Evolutionary conservation across 92 coral and sea anemone genomes (phyloP), one percentile per base, ranked within the genome.

Genomic region (Chrysogorgia sp.): DNA sequence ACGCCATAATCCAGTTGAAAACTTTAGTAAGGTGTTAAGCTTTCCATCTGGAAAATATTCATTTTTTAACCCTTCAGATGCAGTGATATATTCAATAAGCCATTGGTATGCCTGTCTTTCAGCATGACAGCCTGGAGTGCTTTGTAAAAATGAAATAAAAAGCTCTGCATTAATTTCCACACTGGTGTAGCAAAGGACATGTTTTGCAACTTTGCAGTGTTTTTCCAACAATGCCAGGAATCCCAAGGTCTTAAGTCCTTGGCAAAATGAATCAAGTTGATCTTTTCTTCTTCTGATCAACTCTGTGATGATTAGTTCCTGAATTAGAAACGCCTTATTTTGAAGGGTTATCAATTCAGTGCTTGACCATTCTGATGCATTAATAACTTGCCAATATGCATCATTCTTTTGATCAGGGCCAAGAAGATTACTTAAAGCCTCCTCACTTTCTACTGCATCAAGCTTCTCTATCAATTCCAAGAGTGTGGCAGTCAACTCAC

Each of bases 1-100:
- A 55, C 14, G 40, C 76, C 58, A 69, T 33, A 47, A 69, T 40
- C 76, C 59, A 45, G 74, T 67, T 41, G 74, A 69, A 19, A 69
- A 43, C 43, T 69, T 69, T 32, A 47, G 45, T 14, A 69, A 14
- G 12, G 59, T 43, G 33, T 19, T 24, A 0, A 69, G 76, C 25
- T 67, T 67, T 21, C 74, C 74, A 3, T 28, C 0, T 7, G 74
- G 56, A 20, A 67, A 67, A 1, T 67, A 50, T 19, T 67, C 74
- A 6, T 26, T 7, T 2, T 22, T 67, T 14, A 37, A 26, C 8
- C 53, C 9, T 35, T 67, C 56, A 3, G 74, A 67, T 12, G 74
- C 35, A 35, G 29, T 34, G 9, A 67, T 67, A 20, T 67, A 67
- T n/a, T n/a, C n/a, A n/a, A n/a, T n/a, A n/a, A n/a, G n/a, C n/a